Conservation (phyloP, 2,797 vertebrate species). For the Molossus alvarezi region DNA sequence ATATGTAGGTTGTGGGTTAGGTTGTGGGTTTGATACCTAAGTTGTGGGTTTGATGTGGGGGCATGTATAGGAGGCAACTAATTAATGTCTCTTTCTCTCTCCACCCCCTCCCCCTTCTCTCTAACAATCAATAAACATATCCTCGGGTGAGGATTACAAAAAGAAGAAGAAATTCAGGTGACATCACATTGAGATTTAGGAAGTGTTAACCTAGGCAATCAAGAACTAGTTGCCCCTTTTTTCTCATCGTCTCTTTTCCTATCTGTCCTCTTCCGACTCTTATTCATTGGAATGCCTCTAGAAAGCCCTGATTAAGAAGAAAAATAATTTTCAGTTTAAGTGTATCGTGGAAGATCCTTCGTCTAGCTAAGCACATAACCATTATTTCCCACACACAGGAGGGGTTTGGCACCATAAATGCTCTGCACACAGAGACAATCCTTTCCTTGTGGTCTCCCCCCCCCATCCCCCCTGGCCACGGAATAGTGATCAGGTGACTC, state of each 20-base stretch:
- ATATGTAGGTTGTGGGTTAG: neutral
- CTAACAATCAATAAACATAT: neutral
- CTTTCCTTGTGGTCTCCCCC: neutral
- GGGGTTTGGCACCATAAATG: neutral
- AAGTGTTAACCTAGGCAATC: constrained; percentile 37
- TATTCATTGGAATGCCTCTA: constrained; percentile 68
- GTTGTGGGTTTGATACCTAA: neutral
- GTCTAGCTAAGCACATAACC: constrained; percentile 11
- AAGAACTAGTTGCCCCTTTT: constrained; percentile 38
- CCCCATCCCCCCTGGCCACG: neutral
- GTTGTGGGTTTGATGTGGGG: neutral
- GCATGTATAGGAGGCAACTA: neutral
- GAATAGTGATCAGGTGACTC: neutral
- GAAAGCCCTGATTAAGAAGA: constrained; percentile 24
- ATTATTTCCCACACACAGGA: constrained; percentile 1
- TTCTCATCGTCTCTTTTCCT: constrained; percentile 9
- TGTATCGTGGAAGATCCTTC: constrained; percentile 3
- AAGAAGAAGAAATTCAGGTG: neutral
- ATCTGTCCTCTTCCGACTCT: neutral
- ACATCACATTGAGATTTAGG: constrained; percentile 32
- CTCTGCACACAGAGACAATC: neutral
- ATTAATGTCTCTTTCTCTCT: neutral
- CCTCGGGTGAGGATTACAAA: neutral
- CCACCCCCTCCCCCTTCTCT: neutral
- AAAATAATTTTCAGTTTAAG: constrained; percentile 63